phyloP scores from a whole-genome alignment of 2,888 invertebrate species.

The Gymnocheta viridis region DNA sequence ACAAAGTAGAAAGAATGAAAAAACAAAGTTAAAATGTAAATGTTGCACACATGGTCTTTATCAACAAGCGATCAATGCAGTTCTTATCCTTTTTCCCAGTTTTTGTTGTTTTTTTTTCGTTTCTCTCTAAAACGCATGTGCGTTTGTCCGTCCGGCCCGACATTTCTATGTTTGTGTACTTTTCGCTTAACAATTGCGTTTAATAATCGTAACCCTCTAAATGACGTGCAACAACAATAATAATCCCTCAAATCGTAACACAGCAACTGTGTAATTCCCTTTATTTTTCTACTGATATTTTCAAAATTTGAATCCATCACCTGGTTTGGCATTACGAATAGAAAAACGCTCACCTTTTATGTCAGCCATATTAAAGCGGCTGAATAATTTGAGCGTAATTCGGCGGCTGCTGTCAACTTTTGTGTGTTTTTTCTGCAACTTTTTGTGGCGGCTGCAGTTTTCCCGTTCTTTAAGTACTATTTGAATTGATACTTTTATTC shows the following conservation, averaged over 20 bases:
- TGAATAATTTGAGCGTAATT: neutral
- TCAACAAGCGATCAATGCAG: conserved; percentile 65
- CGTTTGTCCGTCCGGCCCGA: neutral
- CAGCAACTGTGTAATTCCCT: conserved; percentile 53
- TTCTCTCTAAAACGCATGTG: conserved; percentile 40
- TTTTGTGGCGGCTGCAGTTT: conserved; percentile 53
- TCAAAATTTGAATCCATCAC: conserved; percentile 55
- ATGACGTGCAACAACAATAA: conserved; percentile 54
- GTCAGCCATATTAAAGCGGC: conserved; percentile 16
- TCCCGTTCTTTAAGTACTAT: neutral
- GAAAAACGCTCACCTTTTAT: conserved; percentile 56
- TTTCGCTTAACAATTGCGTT: conserved; percentile 52
- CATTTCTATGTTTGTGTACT: conserved; percentile 19
- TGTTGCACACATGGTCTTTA: conserved; percentile 69
- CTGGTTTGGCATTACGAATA: conserved; percentile 59
- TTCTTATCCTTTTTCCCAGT: conserved; percentile 60
- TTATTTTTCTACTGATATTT: conserved; percentile 13
- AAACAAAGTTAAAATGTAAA: conserved; percentile 36
- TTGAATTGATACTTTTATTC: conserved; percentile 20
- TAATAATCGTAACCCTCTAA: conserved; percentile 60
- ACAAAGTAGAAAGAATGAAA: neutral
- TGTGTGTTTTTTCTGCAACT: conserved; percentile 31
- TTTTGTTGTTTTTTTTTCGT: neutral
- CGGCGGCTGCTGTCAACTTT: neutral
- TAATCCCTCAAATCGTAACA: conserved; percentile 62